Evolutionary conservation across 2,888 invertebrate genomes (phyloP), one percentile per base, ranked within the genome.

Genomic region (Caenorhabditis sp.): DNA sequence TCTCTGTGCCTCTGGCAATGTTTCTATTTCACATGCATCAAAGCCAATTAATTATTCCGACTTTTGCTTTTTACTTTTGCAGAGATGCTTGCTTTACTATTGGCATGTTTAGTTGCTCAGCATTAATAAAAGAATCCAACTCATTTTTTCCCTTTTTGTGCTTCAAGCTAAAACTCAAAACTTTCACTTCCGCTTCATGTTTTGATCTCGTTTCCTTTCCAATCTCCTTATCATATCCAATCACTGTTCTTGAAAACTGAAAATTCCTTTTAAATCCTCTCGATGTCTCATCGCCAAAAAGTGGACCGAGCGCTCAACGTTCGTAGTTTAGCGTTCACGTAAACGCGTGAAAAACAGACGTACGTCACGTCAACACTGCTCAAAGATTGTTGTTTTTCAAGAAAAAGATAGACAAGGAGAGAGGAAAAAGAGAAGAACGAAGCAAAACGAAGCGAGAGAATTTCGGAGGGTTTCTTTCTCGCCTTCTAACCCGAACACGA

Each of bases 11-110:
- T 26, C 28, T 28, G 32, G 15, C 55, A 13, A 40, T 40, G 40
- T 40, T 40, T 22, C 60, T 56, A 37, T 47, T 40, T 40, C 40
- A 40, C 40, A 13, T 40, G 11, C 20, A 13, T 61, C 15, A 18
- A 18, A 62, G 22, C 35, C 44, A 71, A 71, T 71, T 71, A 71
- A 71, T 71, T 62, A 71, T 71, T 55, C 71, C 18, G 62, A 71
- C 71, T 71, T 71, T 61, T 18, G 51, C 40, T 26, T 55, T 40
- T 13, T 40, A 32, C 18, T 13, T 24, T 22, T 40, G 32, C 32
- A 11, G n/a, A n/a, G n/a, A n/a, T n/a, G n/a, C n/a, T n/a, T n/a
- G n/a, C n/a, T n/a, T n/a, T n/a, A n/a, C n/a, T n/a, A n/a, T n/a
- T n/a, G n/a, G n/a, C n/a, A n/a, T n/a, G n/a, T n/a, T n/a, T n/a